Percentiles rank a stretch among this genome's conserved stretches.
Conservation (phyloP, 2,888 invertebrate species). For the Caenorhabditis plicata region DNA sequence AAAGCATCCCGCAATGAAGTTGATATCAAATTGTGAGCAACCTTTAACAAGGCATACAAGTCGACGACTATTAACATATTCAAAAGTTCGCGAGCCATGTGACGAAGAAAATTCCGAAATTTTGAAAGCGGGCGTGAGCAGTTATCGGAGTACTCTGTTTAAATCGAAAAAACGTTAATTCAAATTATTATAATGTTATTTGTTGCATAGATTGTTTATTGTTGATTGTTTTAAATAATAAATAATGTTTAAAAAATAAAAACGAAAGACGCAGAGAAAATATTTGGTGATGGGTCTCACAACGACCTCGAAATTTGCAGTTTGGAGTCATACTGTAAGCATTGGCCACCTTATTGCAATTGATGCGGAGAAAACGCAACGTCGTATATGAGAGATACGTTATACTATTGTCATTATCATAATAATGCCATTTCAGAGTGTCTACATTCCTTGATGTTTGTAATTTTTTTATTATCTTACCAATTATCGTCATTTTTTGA, state of each 20-base stretch:
- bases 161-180: not conserved
- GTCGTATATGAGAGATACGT: slow-evolving; percentile 3
- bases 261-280: not conserved
- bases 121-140: slow-evolving; percentile 13
- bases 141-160: slow-evolving; percentile 19
- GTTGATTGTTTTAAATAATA: not conserved
- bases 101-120: slow-evolving; percentile 16
- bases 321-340: slow-evolving; percentile 17
- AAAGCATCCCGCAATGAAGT: slow-evolving; percentile 76
- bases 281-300: slow-evolving; percentile 16
- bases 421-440: slow-evolving; percentile 4
- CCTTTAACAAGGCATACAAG: slow-evolving; percentile 70
- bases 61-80: slow-evolving; percentile 52
- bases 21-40: slow-evolving; percentile 87
- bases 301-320: slow-evolving; percentile 23
- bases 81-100: slow-evolving; percentile 37
- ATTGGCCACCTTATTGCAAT: slow-evolving; percentile 12
- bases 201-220: slow-evolving; percentile 4
- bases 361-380: slow-evolving; percentile 22
- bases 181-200: not conserved
- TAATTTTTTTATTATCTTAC: no score
- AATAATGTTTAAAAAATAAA: not conserved
- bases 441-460: no score
- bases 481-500: not conserved
- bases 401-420: not conserved